phyloP scores from a whole-genome alignment of 2,888 invertebrate species.

The Scaptodrosophila latifasciaeformis region DNA sequence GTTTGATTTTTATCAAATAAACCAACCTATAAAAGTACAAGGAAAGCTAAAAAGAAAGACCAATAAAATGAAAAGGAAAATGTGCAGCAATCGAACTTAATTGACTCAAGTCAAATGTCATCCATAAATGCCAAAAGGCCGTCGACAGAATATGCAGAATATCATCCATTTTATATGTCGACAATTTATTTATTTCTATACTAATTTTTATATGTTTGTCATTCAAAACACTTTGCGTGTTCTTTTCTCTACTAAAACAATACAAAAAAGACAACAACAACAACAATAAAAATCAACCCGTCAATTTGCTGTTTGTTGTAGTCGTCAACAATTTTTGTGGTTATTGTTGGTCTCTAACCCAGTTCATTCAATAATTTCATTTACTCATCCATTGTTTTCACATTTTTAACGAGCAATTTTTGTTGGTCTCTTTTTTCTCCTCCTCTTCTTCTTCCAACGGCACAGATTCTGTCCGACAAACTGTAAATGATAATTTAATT shows the following conservation, averaged over 20 bases:
- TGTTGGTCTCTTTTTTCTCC: not conserved
- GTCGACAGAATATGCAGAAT: too few relatives aligned
- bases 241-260: not conserved
- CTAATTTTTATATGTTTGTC: constrained; percentile 17
- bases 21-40: too few relatives aligned
- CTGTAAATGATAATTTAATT: constrained; percentile 3
- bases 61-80: constrained; percentile 45
- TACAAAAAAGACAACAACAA: too few relatives aligned
- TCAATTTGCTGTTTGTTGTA: not conserved
- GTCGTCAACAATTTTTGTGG: not conserved
- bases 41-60: constrained; percentile 33
- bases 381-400: constrained; percentile 47
- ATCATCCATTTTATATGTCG: too few relatives aligned
- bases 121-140: constrained; percentile 38
- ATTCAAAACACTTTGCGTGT: constrained; percentile 57
- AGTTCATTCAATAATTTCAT: constrained; percentile 65
- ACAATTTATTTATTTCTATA: too few relatives aligned
- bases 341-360: constrained; percentile 26
- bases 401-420: constrained; percentile 25
- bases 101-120: constrained; percentile 61
- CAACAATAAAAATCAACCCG: too few relatives aligned
- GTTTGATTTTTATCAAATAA: too few relatives aligned
- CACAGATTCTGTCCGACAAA: not conserved
- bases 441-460: not conserved
- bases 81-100: constrained; percentile 59